Evolutionary conservation across 1,140 invertebrate species (phyloP).

Genomic region (Apis mellifera): Amel_HAv3.1 CM009936.2:8283501-8284000

Average conservation of each 20-base stretch:
- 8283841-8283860: too few relatives aligned
- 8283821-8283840: neutral
- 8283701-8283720: neutral
- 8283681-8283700: too few relatives aligned
- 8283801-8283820: neutral
- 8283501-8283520: neutral
- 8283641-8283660: neutral
- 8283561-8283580: neutral
- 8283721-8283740: neutral
- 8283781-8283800: neutral
- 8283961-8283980: constrained; percentile 1
- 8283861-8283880: neutral
- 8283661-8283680: neutral
- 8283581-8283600: neutral
- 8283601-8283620: neutral
- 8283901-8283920: neutral
- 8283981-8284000: neutral
- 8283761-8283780: neutral
- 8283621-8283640: neutral
- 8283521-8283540: too few relatives aligned
- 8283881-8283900: constrained; percentile 1
- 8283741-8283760: neutral
- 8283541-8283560: neutral
- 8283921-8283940: neutral
- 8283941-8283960: constrained; percentile 1